Conservation (phyloP, 2,797 vertebrate genomes). For the Gobio occitaniae region DNA sequence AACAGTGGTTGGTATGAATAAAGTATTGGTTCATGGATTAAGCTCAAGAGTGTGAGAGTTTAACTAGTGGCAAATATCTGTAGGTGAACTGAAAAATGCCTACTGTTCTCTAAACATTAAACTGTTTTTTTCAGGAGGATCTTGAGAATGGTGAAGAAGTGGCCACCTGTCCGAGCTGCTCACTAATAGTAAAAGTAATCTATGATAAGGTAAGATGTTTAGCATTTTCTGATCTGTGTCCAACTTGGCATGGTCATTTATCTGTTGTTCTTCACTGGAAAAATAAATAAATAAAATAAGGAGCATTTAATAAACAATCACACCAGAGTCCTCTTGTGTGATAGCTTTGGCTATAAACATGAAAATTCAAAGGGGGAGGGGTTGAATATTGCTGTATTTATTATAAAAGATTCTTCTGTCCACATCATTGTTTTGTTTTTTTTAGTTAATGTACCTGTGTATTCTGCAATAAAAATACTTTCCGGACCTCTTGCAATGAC, state of each 20-base stretch:
- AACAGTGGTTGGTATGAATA: not conserved
- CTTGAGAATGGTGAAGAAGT: conserved; percentile 95
- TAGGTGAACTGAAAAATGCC: not conserved
- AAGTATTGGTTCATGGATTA: not conserved
- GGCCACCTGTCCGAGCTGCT: conserved; percentile 96
- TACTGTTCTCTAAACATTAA: not conserved
- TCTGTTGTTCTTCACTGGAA: not conserved
- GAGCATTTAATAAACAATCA: not conserved
- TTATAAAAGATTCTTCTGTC: no score
- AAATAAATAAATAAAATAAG: no score
- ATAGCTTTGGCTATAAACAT: not conserved
- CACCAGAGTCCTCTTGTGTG: not conserved
- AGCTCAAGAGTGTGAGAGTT: not conserved
- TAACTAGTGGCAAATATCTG: not conserved
- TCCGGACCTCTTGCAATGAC: no score
- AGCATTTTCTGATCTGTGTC: not conserved
- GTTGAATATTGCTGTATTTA: no score
- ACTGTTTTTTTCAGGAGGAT: conserved; percentile 84
- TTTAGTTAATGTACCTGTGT: no score
- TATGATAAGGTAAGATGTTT: conserved; percentile 87
- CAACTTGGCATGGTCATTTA: not conserved
- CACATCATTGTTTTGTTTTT: no score
- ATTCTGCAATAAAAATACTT: no score
- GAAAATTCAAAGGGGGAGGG: no score
- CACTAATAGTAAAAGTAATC: conserved; percentile 91